These are phyloP conservation scores for Pseudomyrmex gracilis DNA, from an alignment of 1,140 invertebrate genomes.

Conservation along the genomic window DNA sequence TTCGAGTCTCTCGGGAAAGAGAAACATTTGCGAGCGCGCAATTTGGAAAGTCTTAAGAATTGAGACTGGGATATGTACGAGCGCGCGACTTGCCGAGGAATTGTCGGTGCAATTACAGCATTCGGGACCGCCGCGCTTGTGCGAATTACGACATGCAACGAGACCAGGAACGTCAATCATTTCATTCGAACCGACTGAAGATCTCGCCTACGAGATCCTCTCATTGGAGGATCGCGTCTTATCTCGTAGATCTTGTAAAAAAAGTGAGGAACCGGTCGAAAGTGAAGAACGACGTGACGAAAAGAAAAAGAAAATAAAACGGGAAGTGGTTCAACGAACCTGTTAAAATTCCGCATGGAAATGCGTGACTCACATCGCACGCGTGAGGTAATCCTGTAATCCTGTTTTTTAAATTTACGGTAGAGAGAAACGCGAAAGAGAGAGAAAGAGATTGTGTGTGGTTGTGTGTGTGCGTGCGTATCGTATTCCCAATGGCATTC, in stretches of 20 bases:
- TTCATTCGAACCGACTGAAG: conserved; percentile 15
- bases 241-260: too few species aligned
- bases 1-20: neutral
- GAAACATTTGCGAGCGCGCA: too few species aligned
- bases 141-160: neutral
- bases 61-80: too few species aligned
- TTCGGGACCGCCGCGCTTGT: too few species aligned
- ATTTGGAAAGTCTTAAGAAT: too few species aligned
- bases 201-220: conserved; percentile 9
- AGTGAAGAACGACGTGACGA: neutral
- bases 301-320: neutral
- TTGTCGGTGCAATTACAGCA: neutral
- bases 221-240: too few species aligned
- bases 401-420: conserved; percentile 46
- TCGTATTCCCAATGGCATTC: neutral
- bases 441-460: too few species aligned
- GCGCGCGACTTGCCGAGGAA: neutral
- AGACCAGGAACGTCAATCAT: neutral
- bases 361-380: conserved; percentile 40
- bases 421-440: neutral
- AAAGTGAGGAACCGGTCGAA: neutral
- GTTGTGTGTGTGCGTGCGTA: too few species aligned
- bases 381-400: conserved; percentile 32
- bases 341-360: conserved; percentile 8
- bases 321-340: conserved; percentile 46